Percentiles rank a stretch among this genome's conserved stretches.
Conservation (phyloP, 2,888 invertebrate species). For the Craniophora ligustri region DNA sequence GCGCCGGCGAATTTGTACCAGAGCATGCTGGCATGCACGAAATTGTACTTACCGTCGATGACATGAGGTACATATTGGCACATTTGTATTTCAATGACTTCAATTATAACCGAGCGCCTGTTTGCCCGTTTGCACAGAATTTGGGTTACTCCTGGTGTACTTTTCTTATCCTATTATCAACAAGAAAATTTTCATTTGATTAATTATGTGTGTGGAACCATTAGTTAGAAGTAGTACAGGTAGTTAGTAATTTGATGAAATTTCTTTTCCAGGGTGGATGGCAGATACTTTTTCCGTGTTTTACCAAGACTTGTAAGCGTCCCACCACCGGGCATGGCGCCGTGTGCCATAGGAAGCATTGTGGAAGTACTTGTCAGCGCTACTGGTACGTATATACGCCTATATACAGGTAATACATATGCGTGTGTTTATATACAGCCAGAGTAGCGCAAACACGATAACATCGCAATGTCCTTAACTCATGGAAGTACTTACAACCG, state of each 20-base stretch:
- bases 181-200: too few species aligned
- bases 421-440: background rate
- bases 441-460: constrained; percentile 22
- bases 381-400: constrained; percentile 88
- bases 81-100: too few species aligned
- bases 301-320: constrained; percentile 96
- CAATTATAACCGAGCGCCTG: too few species aligned
- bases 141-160: too few species aligned
- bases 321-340: constrained; percentile 97
- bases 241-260: too few species aligned
- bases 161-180: too few species aligned
- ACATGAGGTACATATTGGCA: constrained; percentile 85
- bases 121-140: too few species aligned
- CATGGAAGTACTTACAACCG: constrained; percentile 17
- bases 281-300: constrained; percentile 94
- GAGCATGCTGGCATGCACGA: constrained; percentile 98
- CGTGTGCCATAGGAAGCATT: constrained; percentile 97
- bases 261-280: constrained; percentile 79
- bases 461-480: constrained; percentile 39
- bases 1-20: constrained; percentile 95
- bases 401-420: background rate
- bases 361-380: constrained; percentile 98
- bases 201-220: too few species aligned
- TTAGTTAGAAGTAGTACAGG: too few species aligned
- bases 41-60: constrained; percentile 90